Percentiles rank a stretch among this genome's conserved stretches.
Evolutionary conservation across 2,113 vertebrate species (phyloP).

Genomic region (Tragelaphus buxtoni): DNA sequence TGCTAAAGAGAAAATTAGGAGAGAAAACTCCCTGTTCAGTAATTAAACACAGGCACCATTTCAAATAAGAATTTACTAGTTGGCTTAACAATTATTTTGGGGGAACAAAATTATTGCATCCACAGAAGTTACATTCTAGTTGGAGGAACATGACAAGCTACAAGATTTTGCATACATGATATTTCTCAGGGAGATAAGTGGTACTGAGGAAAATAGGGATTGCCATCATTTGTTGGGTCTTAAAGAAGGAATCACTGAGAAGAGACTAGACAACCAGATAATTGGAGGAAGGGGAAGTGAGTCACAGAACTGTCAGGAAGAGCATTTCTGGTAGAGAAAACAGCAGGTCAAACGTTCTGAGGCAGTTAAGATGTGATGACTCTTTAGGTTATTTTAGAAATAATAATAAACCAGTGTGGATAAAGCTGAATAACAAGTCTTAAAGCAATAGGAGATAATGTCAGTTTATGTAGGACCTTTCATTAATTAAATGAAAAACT

Average conservation of each 20-base stretch:
- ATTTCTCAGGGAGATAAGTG: not conserved
- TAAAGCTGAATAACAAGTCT: not conserved
- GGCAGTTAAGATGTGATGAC: not conserved
- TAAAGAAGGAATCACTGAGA: not conserved
- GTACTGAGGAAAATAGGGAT: not conserved
- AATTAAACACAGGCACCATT: not conserved
- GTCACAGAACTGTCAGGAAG: not conserved
- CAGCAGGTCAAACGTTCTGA: not conserved
- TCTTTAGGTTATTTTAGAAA: not conserved
- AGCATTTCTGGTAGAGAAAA: not conserved
- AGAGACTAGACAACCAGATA: not conserved
- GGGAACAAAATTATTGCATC: not conserved
- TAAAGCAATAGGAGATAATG: not conserved
- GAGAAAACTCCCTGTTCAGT: not conserved
- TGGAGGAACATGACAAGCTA: not conserved
- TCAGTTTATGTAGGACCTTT: not conserved
- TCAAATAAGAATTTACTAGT: not conserved
- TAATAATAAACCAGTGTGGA: not conserved
- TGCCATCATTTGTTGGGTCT: not conserved
- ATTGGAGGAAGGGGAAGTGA: not conserved
- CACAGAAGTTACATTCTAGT: not conserved
- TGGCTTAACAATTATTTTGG: not conserved
- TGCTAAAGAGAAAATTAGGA: not conserved
- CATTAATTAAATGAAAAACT: not conserved
- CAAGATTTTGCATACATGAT: not conserved